These are phyloP conservation scores for Ageneiosus marmoratus DNA, from an alignment of 2,113 vertebrate genomes.

Conservation along the genomic window DNA sequence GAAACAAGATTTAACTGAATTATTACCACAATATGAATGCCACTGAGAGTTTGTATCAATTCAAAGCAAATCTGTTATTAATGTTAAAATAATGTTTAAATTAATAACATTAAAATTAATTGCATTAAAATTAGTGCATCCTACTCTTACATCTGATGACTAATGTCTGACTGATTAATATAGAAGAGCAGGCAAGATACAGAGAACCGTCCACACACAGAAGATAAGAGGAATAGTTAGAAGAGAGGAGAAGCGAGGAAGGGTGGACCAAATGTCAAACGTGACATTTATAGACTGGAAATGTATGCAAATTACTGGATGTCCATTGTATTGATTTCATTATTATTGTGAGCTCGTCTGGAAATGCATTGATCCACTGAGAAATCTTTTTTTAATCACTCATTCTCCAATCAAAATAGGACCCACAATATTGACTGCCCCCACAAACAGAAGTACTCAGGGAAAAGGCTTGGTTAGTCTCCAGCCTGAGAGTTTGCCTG, in stretches of 20 bases:
- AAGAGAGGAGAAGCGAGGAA: not conserved
- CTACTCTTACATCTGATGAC: not conserved
- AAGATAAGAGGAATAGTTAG: not conserved
- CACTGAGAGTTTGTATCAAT: not conserved
- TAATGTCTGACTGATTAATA: not conserved
- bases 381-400: slow-evolving; percentile 19
- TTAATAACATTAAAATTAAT: not conserved
- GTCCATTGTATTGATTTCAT: slow-evolving; percentile 32
- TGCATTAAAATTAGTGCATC: too few relatives aligned
- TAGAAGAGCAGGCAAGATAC: not conserved
- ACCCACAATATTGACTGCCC: not conserved
- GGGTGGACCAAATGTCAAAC: slow-evolving; percentile 47
- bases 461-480: slow-evolving; percentile 1
- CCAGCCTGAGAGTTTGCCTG: not conserved
- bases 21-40: not conserved
- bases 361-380: slow-evolving; percentile 46
- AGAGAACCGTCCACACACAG: not conserved
- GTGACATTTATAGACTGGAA: slow-evolving; percentile 52
- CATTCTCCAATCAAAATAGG: slow-evolving; percentile 23
- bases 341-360: slow-evolving; percentile 48
- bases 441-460: not conserved
- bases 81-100: not conserved
- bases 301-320: slow-evolving; percentile 46
- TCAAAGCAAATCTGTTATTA: not conserved
- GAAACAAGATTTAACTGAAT: not conserved